Base-by-base conservation (phyloP, 92 coral and sea anemone species). In the Epizoanthus scotinus region DNA sequence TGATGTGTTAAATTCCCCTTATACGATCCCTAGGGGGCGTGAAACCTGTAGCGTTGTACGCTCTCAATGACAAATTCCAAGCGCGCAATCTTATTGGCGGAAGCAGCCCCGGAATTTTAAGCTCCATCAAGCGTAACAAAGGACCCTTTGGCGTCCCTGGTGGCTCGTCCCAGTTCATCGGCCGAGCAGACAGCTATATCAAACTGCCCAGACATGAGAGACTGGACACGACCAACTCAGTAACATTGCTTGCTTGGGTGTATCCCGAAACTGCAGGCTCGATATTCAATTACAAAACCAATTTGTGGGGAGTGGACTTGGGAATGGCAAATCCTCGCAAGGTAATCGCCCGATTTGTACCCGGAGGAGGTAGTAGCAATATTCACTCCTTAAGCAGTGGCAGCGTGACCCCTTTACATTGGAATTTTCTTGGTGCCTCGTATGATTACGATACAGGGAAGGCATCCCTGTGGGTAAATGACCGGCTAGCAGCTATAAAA, bases 281-380 rank as follows among this genome's bases (percentile, higher is more conserved):
- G 14, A 75, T 75, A 24, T 38, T 75, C 42, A 40, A 59, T 24
- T 59, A 75, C 28, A 75, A 38, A 75, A 75, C 22, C 3, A 22
- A 57, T 5, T 65, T 52, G 12, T 29, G 62, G 31, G 81, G 81
- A 60, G 20, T 75, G 14, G 24, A 58, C 81, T 31, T 75, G 57
- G 60, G 81, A 67, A 75, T 75, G 81, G 81, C n/a, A 58, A 75
- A 21, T 15, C 81, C 55, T 38, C 67, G 67, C 40, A 75, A 75
- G 8, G 19, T 75, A 5, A 59, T 75, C 19, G 56, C 67, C 27
- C 55, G 49, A 21, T 59, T 75, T 21, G 54, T 59, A 13, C 55
- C 53, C 42, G 68, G 68, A 17, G 21, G n/a, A 61, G 27, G 77
- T 38, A 20, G 63, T 5, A 29, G 67, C 59, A 75, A 34, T 14